Base-by-base conservation (phyloP, 2,113 vertebrate genomes). In the Podarcis raffonei region DNA sequence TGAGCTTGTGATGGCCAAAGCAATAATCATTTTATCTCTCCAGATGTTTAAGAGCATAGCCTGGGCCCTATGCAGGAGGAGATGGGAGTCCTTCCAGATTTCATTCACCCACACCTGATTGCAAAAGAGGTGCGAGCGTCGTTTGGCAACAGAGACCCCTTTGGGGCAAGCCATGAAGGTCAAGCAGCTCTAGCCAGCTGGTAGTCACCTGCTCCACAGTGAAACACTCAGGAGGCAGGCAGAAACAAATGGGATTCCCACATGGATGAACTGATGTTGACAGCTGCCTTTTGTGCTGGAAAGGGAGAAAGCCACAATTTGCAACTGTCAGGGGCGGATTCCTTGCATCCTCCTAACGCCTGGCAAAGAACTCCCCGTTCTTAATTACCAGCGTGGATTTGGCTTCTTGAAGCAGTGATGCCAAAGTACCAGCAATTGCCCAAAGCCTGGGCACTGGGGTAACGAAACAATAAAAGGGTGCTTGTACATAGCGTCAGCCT, bases 261-360 rank as follows among this genome's bases (percentile, higher is more conserved):
- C 0, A 0, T 84, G 92, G 93, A 89, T 89, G 91, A 95, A 92
- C 86, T 95, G 93, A 94, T 95, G 93, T 37, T 85, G 86, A 88
- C 94, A 95, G 96, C 95, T 94, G 94, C 83, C 93, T 96, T 53
- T 94, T 95, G 94, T 96, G 89, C 72, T 53, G 37, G 83, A 30
- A 92, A 86, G 75, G 85, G 89, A 92, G 90, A 96, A 92, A 85
- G 87, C 82, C 92, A 95, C 95, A 94, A 89, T 95, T 94, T 94
- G 91, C 93, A 94, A 94, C 93, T 91, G 93, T 93, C 90, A 91
- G 89, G 94, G 92, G 93, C 93, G 87, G 95, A 94, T 93, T 93
- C 91, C 74, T 90, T 81, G 91, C 91, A 84, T 94, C 91, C 93
- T 89, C 90, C 90, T 79, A 85, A 84, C 0, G 0, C 83, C 65